Percentiles rank a stretch among this genome's conserved stretches.
phyloP scores from a whole-genome alignment of 2,888 invertebrate species.

The Lucinisca nassula region DNA sequence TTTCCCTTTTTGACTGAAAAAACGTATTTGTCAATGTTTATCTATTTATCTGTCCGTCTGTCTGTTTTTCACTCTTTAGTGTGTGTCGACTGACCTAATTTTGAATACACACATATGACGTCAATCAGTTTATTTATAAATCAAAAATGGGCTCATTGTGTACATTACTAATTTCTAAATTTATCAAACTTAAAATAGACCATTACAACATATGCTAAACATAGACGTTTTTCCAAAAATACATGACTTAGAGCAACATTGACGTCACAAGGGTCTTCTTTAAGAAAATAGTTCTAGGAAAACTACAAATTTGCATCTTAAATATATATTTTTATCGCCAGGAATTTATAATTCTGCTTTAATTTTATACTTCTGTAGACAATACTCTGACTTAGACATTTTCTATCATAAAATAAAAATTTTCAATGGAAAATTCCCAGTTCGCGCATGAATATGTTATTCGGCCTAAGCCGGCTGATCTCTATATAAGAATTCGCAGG shows the following conservation, averaged over 20 bases:
- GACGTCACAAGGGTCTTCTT: conserved; percentile 41
- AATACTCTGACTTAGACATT: neutral
- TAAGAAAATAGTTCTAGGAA: conserved; percentile 61
- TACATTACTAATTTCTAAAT: conserved; percentile 58
- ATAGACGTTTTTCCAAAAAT: conserved; percentile 37
- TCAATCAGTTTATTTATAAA: conserved; percentile 30
- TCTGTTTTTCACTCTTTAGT: too few relatives aligned
- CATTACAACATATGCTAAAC: conserved; percentile 69
- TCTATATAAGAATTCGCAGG: conserved; percentile 47
- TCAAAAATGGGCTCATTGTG: conserved; percentile 5
- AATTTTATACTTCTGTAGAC: neutral
- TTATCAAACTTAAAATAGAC: conserved; percentile 39
- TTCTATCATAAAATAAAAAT: neutral
- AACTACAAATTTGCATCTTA: neutral
- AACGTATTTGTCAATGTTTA: too few relatives aligned
- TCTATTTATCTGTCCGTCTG: too few relatives aligned
- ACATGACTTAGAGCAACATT: neutral
- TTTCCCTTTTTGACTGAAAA: too few relatives aligned
- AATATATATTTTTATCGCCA: neutral
- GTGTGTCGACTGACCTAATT: conserved; percentile 4
- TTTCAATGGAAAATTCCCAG: conserved; percentile 7
- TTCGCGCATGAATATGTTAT: conserved; percentile 59
- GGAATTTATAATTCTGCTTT: neutral
- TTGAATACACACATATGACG: conserved; percentile 35
- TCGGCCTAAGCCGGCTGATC: conserved; percentile 3